A percentile compares a stretch with the other conserved stretches of the same genome.
Evolutionary conservation across 2,113 vertebrate species (phyloP).

Genomic region (Psammodynastes pulverulentus): DNA sequence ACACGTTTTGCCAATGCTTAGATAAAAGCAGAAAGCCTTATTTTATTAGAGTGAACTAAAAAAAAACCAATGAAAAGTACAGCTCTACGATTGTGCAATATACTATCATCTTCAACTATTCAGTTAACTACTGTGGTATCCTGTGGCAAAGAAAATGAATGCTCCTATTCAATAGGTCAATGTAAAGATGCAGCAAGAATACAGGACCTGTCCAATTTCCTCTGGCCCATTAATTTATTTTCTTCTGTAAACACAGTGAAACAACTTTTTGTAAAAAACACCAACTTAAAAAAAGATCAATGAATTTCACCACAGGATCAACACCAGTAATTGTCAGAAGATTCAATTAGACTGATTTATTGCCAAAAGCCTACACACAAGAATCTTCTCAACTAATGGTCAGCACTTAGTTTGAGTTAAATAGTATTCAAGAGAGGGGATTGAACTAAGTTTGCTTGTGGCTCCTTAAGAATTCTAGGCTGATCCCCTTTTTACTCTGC

Average conservation of each 20-base stretch:
- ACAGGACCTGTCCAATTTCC: not conserved
- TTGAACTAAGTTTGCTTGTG: not conserved
- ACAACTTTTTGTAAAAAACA: not conserved
- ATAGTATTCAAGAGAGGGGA: not conserved
- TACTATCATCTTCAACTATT: not conserved
- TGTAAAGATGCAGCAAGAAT: not conserved
- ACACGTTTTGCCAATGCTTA: slow-evolving; percentile 51
- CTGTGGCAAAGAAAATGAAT: not conserved
- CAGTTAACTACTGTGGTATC: not conserved
- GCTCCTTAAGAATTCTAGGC: not conserved
- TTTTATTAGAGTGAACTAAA: slow-evolving; percentile 59
- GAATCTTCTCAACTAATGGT: not conserved
- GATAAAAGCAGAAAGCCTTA: slow-evolving; percentile 42
- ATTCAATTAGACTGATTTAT: not conserved
- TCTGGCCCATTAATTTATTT: not conserved
- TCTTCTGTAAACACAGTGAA: not conserved
- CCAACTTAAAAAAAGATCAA: not conserved
- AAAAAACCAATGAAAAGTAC: slow-evolving; percentile 54
- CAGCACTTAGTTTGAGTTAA: not conserved
- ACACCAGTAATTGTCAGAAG: not conserved
- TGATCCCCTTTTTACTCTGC: not conserved
- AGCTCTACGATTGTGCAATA: not conserved
- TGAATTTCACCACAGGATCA: not conserved
- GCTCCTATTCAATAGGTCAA: not conserved
- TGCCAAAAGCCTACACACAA: not conserved